phyloP scores from a whole-genome alignment of 2,113 vertebrate genomes.

The Ardeotis arabs region DNA sequence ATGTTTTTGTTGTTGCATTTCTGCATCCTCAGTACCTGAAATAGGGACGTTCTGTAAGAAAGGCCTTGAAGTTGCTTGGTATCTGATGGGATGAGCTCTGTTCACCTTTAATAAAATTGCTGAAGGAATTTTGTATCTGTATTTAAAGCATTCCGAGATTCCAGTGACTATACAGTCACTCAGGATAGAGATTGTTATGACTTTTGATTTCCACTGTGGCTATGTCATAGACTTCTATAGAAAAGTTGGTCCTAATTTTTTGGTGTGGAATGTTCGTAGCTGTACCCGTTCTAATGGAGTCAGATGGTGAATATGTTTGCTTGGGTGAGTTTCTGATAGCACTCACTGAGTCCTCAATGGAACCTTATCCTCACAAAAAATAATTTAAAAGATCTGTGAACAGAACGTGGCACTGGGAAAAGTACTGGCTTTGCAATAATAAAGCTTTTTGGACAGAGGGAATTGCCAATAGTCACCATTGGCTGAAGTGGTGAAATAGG shows the following conservation, averaged over 20 bases:
- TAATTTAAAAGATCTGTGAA: neutral
- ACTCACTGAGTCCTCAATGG: neutral
- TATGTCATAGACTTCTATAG: accelerated
- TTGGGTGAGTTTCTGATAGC: neutral
- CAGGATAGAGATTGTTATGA: neutral
- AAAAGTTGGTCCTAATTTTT: neutral
- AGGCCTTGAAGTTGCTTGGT: neutral
- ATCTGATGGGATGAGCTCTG: neutral
- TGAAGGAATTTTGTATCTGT: neutral
- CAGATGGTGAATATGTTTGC: neutral
- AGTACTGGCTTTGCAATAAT: neutral
- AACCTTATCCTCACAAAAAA: neutral
- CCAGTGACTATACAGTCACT: accelerated
- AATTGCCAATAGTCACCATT: neutral
- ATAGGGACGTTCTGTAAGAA: neutral
- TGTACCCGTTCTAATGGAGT: neutral
- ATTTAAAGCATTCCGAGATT: neutral
- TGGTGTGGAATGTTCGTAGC: neutral
- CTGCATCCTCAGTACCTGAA: neutral
- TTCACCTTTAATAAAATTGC: neutral
- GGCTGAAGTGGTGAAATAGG: neutral
- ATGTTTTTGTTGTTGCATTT: neutral
- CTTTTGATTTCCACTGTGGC: neutral
- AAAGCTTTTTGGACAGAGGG: neutral
- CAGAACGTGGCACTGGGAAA: neutral